Conservation (phyloP, 2,797 vertebrate genomes). For the Thaleichthys pacificus region DNA sequence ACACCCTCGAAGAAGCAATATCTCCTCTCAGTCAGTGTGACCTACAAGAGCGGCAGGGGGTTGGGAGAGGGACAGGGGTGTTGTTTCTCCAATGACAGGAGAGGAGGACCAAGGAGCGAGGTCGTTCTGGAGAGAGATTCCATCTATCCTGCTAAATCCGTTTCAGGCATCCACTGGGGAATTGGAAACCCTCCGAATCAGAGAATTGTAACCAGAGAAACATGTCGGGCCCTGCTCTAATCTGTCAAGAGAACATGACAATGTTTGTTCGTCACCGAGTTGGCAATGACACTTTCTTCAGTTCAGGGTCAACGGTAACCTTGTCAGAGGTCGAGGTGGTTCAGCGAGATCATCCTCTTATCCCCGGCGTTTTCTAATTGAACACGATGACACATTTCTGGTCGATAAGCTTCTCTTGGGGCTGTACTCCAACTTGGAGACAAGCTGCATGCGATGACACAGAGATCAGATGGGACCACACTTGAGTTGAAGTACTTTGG, state of each 20-base stretch:
- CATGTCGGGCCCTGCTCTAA: no score
- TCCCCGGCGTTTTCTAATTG: no score
- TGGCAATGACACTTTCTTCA: no score
- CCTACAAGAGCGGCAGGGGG: constrained; percentile 9
- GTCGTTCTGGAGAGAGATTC: background rate
- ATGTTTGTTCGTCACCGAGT: no score
- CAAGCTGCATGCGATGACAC: background rate
- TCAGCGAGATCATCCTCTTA: no score
- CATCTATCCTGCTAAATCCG: background rate
- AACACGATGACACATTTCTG: no score
- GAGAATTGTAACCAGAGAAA: no score
- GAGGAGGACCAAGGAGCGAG: background rate
- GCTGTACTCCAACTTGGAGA: background rate
- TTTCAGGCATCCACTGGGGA: background rate
- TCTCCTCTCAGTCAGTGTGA: constrained; percentile 18
- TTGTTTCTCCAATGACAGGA: background rate
- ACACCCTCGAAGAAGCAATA: constrained; percentile 30
- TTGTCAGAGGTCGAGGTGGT: no score
- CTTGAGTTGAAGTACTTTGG: background rate
- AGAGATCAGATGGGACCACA: background rate
- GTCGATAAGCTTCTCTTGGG: background rate
- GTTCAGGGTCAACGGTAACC: no score
- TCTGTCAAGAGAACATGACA: no score
- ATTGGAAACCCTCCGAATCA: no score
- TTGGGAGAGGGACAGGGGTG: background rate